Evolutionary conservation across 1,140 invertebrate species (phyloP), one percentile per base, ranked within the genome.

Genomic region (Pteromalus puparum): DNA sequence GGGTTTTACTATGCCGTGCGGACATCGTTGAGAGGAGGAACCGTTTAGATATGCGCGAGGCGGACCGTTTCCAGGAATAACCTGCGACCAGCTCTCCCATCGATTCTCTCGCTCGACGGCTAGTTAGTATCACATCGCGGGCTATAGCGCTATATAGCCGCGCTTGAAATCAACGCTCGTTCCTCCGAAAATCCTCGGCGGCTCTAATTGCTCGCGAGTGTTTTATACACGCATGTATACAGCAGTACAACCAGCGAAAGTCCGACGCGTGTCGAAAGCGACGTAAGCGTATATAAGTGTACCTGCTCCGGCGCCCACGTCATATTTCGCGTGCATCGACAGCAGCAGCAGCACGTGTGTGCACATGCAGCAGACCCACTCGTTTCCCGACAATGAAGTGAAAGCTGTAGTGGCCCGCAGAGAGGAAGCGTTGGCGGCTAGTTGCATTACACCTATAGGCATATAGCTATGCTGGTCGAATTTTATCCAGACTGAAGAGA

Each of bases 301-400:
- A 61, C 18, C 15, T 61, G 18, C 53, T 53, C 53, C 5, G 21
- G 21, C 53, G 18, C 53, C 53, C 53, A 61, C 53, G 53, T 61
- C 53, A 61, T 61, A 61, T 61, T 61, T 61, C 53, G 53, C 53
- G 53, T 61, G 53, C 53, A 61, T 61, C 53, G 53, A 61, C 53
- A 61, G 46, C 46, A 48, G 48, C 48, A 53, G 38, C 38, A 42
- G 38, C 38, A 61, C 53, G 53, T 61, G 53, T 61, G 53, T 42
- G 53, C 53, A 61, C 1, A 21, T 18, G 46, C 15, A 48, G 46
- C 12, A 61, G 18, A 61, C 53, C 53, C 53, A 61, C 53, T 61
- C 53, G 21, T n/a, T 61, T n/a, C 21, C 18, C 53, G 53, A 61
- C 53, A 61, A 61, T 61, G 53, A 61, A 61, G 53, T 61, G 53